These are phyloP conservation scores for Hypsibius dujardini DNA, from an alignment of 1,140 invertebrate species.

Conservation along the genomic window DNA sequence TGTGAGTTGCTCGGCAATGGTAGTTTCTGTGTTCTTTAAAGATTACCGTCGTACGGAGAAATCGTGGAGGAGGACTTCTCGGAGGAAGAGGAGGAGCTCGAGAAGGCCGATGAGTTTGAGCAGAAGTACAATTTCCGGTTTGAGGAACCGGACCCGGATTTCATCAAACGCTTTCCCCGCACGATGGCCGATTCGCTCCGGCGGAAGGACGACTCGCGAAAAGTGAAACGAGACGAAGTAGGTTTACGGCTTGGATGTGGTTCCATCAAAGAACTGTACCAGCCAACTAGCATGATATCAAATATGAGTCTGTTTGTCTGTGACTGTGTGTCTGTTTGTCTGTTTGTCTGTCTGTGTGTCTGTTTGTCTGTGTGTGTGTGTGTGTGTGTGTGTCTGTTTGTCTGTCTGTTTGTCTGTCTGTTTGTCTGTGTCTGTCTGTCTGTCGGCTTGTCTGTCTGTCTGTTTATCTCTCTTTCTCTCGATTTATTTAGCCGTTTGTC, in stretches of 20 bases:
- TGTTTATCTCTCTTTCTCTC: no score
- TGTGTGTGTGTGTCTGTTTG: no score
- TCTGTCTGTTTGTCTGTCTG: neutral
- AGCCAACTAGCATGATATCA: no score
- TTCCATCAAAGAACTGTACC: no score
- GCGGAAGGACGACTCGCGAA: slow-evolving; percentile 54
- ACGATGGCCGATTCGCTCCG: slow-evolving; percentile 65
- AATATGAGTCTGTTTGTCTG: no score
- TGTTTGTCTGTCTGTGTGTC: no score
- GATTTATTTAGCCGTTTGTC: no score
- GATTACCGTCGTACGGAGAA: slow-evolving; percentile 48
- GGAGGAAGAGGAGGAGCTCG: slow-evolving; percentile 54
- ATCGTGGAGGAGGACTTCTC: slow-evolving; percentile 45
- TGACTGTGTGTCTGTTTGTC: no score
- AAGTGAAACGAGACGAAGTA: slow-evolving; percentile 52
- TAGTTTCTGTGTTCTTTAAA: slow-evolving; percentile 4
- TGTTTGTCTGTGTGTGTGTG: no score
- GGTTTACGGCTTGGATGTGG: neutral
- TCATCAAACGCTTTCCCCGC: slow-evolving; percentile 74
- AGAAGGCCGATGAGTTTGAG: slow-evolving; percentile 74
- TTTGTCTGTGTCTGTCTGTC: neutral
- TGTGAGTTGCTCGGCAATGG: neutral
- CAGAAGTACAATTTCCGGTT: slow-evolving; percentile 87
- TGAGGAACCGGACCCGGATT: slow-evolving; percentile 85
- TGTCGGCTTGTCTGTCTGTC: neutral